These are phyloP conservation scores for Watsonalla binaria DNA, from an alignment of 2,888 invertebrate genomes.

Conservation along the genomic window DNA sequence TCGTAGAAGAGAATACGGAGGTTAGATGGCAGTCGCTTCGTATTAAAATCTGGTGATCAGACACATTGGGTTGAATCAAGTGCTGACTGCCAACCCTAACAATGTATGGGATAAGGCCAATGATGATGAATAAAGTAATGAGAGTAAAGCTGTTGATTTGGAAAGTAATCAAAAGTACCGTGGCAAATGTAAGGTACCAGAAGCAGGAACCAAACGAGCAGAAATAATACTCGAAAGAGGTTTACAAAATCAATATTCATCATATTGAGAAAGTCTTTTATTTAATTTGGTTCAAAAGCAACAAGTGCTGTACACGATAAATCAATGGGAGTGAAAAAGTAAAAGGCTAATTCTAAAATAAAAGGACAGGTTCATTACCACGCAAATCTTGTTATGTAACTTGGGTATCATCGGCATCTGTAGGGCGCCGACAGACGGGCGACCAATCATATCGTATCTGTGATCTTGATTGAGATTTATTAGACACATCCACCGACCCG, in stretches of 20 bases:
- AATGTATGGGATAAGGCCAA: no score
- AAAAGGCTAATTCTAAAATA: slow-evolving; percentile 30
- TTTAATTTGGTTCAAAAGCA: not conserved
- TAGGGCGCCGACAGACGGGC: slow-evolving; percentile 55
- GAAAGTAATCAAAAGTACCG: no score
- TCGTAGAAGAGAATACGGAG: no score
- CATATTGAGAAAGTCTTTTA: not conserved
- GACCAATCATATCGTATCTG: slow-evolving; percentile 55
- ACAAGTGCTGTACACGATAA: not conserved
- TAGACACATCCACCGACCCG: slow-evolving; percentile 52
- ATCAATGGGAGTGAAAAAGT: slow-evolving; percentile 15
- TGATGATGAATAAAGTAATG: no score
- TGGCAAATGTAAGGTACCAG: no score
- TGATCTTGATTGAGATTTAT: slow-evolving; percentile 76
- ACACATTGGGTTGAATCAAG: no score
- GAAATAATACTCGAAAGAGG: not conserved
- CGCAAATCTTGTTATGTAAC: slow-evolving; percentile 64
- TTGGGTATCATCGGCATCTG: slow-evolving; percentile 38
- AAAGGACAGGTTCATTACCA: slow-evolving; percentile 57
- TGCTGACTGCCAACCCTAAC: no score
- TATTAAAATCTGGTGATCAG: no score
- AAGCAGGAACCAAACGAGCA: not conserved
- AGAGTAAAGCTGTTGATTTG: no score
- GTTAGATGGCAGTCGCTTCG: no score
- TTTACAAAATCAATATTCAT: not conserved